Evolutionary conservation across 2,888 invertebrate genomes (phyloP), one percentile per base, ranked within the genome.

Genomic region (Azorinus chamasolen): DNA sequence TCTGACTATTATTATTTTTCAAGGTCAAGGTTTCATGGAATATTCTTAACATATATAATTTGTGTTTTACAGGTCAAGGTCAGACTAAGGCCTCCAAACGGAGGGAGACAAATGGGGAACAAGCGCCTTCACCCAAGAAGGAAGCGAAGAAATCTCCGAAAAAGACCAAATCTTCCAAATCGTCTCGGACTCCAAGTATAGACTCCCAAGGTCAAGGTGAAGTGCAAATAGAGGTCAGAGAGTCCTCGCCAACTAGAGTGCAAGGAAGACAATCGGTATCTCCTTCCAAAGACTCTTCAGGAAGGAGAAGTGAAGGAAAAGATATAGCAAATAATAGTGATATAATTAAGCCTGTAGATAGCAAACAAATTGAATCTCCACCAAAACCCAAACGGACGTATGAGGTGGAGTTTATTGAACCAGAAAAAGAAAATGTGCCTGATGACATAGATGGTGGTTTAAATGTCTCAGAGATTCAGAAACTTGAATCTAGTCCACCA

Each of bases 81-180:
- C 85, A 83, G 43, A 82, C 85, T 12, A 89, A 89, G 66, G 86
- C 85, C 39, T 79, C 83, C 51, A 80, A 87, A 55, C 84, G 81
- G 45, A 84, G 80, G 18, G 87, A 86, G 25, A 79, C 75, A 10
- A 82, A 86, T 46, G 84, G 79, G 22, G 84, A 87, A 45, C 83
- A 85, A 32, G 64, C 83, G 14, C 83, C 89, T 1, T 84, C 86
- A 3, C 87, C 87, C 0, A 79, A 83, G 39, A 72, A 83, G 55
- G 85, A 86, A 46, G 84, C 85, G 1, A 85, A 88, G 53, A 85
- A 84, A 53, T 85, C 87, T 58, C 86, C 88, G 10, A 87, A 87
- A 55, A 78, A 77, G 50, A 50, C 71, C 24, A 37, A 66, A n/a
- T 63, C 74, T 12, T 74, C 79, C 12, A 66, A 62, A 51, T 25